These are phyloP conservation scores for Chloromyia formosa DNA, from an alignment of 2,888 invertebrate species.

Conservation along the genomic window DNA sequence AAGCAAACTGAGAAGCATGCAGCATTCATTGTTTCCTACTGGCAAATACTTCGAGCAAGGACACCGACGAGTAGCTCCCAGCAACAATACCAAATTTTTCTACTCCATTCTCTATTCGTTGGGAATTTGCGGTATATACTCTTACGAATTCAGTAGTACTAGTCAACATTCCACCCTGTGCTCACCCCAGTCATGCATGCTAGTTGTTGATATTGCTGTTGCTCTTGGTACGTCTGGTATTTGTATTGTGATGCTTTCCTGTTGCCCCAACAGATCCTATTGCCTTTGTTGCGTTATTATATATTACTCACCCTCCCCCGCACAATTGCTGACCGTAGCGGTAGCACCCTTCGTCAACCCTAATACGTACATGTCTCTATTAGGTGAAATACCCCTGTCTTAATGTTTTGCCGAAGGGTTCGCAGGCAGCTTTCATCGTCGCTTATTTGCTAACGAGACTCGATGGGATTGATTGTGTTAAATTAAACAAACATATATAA, in stretches of 20 bases:
- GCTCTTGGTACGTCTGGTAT: not conserved
- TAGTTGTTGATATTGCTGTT: constrained; percentile 15
- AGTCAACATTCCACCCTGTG: not conserved
- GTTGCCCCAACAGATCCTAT: constrained; percentile 1
- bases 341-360: constrained; percentile 23
- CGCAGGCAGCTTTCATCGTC: constrained; percentile 29
- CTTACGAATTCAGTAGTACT: not conserved
- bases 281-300: constrained; percentile 35
- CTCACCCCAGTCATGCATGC: not conserved
- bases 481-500: constrained; percentile 38
- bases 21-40: not conserved
- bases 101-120: not conserved
- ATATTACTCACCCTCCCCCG: constrained; percentile 8
- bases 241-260: constrained; percentile 17
- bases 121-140: not conserved
- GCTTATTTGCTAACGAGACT: constrained; percentile 38
- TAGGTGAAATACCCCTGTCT: constrained; percentile 18
- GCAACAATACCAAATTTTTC: constrained; percentile 20
- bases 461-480: constrained; percentile 30
- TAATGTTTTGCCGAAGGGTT: constrained; percentile 33
- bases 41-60: not conserved
- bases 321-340: not conserved
- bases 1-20: not conserved
- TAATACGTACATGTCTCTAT: constrained; percentile 38
- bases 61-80: not conserved